Base-by-base conservation (phyloP, 2,888 invertebrate genomes). In the Emmelina monodactyla region DNA sequence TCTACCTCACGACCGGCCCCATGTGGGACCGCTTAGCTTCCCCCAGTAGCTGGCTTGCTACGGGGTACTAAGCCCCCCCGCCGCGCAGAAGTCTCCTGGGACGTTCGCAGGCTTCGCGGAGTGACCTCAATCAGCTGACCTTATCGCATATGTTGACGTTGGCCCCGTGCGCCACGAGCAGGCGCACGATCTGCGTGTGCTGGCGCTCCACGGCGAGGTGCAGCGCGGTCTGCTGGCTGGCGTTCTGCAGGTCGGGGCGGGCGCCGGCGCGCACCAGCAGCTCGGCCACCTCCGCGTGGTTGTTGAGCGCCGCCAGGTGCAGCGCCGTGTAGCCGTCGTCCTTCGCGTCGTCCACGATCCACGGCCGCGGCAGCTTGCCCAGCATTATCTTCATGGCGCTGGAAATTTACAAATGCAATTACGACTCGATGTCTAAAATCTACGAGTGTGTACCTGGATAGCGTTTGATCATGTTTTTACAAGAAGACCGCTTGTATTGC, bases 341-440 rank as follows among this genome's bases (percentile, higher is more conserved):
- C 64, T 98, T 98, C 56, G 96, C 97, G 76, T 98, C 97, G 68
- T 98, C 97, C 38, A 97, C 96, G 57, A 97, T 92, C 97, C 97
- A 98, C 2, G 94, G 90, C 14, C 97, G 86, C 22, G 94, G 94
- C 41, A 97, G 83, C 76, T 97, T 97, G 34, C 91, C 88, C 53
- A 97, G 82, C 56, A 97, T 85, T 58, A 96, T 94, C 61, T 94
- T 89, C 96, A 97, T 97, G 35, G 97, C 97, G 75, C 97, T 94
- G 80, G 40, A 86, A 83, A 43, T 40, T 40, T 35, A 32, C n/a
- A n/a, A n/a, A n/a, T n/a, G n/a, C n/a, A n/a, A n/a, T n/a, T n/a
- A n/a, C n/a, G n/a, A n/a, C n/a, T n/a, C n/a, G n/a, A n/a, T n/a
- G n/a, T n/a, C n/a, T n/a, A n/a, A n/a, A n/a, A n/a, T n/a, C n/a